phyloP scores from a whole-genome alignment of 1,140 invertebrate species.

The Marisa cornuarietis region DNA sequence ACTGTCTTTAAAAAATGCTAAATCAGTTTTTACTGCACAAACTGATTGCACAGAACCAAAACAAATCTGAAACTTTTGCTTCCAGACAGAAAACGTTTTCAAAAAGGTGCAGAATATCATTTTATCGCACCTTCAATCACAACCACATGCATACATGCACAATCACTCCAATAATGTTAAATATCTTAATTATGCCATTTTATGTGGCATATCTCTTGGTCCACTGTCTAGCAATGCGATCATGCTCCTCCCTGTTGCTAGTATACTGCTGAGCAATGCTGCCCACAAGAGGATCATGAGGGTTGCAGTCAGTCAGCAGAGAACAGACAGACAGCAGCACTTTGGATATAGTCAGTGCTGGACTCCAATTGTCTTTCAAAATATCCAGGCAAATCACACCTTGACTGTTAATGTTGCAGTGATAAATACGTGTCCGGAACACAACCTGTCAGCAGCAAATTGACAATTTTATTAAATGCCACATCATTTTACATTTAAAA shows the following conservation, averaged over 20 bases:
- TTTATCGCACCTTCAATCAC: neutral
- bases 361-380: conserved; percentile 60
- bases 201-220: conserved; percentile 93
- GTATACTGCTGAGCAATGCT: conserved; percentile 98
- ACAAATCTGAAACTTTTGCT: too few species aligned
- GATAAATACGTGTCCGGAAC: conserved; percentile 75
- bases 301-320: conserved; percentile 74
- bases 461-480: neutral
- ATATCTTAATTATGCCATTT: neutral
- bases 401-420: conserved; percentile 62
- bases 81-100: too few species aligned
- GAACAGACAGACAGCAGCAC: conserved; percentile 80
- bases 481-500: too few species aligned
- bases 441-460: conserved; percentile 76
- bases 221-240: conserved; percentile 96
- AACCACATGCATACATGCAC: conserved; percentile 1
- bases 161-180: neutral
- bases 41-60: too few species aligned
- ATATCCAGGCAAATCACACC: conserved; percentile 63
- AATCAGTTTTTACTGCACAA: too few species aligned
- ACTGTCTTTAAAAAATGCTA: too few species aligned
- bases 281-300: conserved; percentile 94
- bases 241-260: conserved; percentile 95
- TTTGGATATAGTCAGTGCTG: conserved; percentile 58
- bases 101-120: too few species aligned